Evolutionary conservation across 2,113 vertebrate species (phyloP), one percentile per base, ranked within the genome.

Genomic region (Channa argus): DNA sequence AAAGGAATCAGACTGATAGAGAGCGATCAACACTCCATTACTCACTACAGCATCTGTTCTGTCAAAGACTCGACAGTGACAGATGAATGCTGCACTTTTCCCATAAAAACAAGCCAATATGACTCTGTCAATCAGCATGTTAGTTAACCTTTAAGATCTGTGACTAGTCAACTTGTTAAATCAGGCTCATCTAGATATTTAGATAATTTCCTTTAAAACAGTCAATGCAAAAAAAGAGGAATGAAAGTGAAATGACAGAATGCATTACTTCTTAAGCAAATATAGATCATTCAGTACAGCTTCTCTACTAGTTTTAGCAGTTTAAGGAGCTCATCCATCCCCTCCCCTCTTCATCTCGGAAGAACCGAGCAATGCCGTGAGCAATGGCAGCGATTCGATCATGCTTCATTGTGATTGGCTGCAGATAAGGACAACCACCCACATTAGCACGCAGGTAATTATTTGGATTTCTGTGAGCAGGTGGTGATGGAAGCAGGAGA

Each of bases 401-500:
- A 70, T 24, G 76, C 77, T 58, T 65, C 63, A 52, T 43, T 72
- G 71, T 56, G 10, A 73, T 65, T 63, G 79, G 71, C 46, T 86
- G 75, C 70, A 86, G 85, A 86, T 90, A 91, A 83, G 82, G 65
- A 77, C 74, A 79, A 83, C 75, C 77, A 86, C 83, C 88, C 87
- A 88, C 88, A 88, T 90, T 75, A 83, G 61, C 46, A 58, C 64
- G 14, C 52, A 53, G 77, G 79, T 89, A 84, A 89, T 91, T 92
- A 92, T 94, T 93, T 93, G 76, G 85, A 90, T 92, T 92, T 91
- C 82, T 58, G 83, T 54, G 59, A 79, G 91, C 91, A 93, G 92
- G 89, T 93, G 93, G 81, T 90, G 86, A 88, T 86, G 87, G 88
- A 85, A 61, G 84, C 65, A 68, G 74, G 53, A 74, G 71, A 82